Evolutionary conservation across 2,888 invertebrate species (phyloP).

Genomic region (Ceraclea dissimilis): DNA sequence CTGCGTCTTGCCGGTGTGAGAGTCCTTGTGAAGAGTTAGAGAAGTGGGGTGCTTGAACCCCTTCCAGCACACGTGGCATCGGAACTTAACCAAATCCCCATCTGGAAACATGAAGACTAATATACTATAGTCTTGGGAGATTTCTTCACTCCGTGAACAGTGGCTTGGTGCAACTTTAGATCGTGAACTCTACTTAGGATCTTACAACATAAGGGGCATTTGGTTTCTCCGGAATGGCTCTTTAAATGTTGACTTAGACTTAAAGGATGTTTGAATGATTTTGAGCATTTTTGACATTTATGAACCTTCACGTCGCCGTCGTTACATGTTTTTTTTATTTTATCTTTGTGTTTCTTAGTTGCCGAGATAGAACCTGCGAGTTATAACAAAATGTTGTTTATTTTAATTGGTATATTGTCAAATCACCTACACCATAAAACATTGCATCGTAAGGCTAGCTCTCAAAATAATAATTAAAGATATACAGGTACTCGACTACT

Average conservation of each 20-base stretch:
- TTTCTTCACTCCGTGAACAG: conserved; percentile 17
- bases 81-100: conserved; percentile 51
- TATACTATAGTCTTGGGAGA: conserved; percentile 5
- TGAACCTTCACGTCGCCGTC: conserved; percentile 6
- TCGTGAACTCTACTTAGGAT: conserved; percentile 38
- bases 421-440: background rate
- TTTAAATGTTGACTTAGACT: conserved; percentile 46
- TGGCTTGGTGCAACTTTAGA: conserved; percentile 28
- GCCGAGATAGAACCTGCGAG: no score
- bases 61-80: conserved; percentile 55
- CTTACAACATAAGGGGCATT: conserved; percentile 42
- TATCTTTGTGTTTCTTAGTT: background rate
- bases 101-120: conserved; percentile 33
- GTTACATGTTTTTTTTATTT: background rate
- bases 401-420: background rate
- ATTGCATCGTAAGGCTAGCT: no score
- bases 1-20: conserved; percentile 55
- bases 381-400: background rate
- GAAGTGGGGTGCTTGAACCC: conserved; percentile 57
- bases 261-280: conserved; percentile 43
- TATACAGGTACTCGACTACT: no score
- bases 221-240: conserved; percentile 42
- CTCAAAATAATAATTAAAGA: no score
- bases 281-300: conserved; percentile 40
- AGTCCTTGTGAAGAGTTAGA: conserved; percentile 53